Conservation (phyloP, 2,113 vertebrate species). For the Hippolais icterina region DNA sequence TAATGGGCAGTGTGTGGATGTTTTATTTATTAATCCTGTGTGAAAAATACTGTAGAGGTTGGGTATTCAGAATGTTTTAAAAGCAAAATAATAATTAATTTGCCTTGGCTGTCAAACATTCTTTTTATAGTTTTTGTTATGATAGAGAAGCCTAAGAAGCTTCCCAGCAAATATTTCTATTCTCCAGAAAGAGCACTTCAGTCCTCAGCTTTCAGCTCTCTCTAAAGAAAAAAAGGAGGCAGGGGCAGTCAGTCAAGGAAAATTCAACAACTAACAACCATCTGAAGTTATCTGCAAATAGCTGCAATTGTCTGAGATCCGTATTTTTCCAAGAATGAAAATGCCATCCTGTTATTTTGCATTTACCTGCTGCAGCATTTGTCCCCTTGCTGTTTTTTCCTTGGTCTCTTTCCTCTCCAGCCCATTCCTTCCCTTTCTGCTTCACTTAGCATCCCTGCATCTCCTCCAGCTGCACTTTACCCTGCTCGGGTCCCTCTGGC, state of each 20-base stretch:
- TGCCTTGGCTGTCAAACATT: background rate
- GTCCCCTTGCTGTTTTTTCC: background rate
- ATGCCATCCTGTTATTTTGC: accelerated
- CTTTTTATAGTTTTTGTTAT: background rate
- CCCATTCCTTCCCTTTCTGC: background rate
- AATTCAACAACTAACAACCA: background rate
- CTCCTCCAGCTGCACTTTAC: background rate
- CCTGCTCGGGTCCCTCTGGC: background rate
- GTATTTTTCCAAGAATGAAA: background rate
- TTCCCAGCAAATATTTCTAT: background rate
- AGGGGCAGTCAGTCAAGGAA: background rate
- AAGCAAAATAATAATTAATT: background rate
- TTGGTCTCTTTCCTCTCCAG: background rate
- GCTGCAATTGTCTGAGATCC: background rate
- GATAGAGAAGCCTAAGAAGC: background rate
- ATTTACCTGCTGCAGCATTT: background rate
- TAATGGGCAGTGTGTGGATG: background rate
- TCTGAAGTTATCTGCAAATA: background rate
- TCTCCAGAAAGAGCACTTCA: background rate
- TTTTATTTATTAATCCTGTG: conserved; percentile 14
- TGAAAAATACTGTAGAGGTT: background rate
- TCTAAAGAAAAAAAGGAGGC: background rate
- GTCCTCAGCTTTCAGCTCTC: background rate
- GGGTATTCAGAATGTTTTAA: background rate
- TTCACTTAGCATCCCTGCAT: background rate